A percentile compares a stretch with the other conserved stretches of the same genome.
Evolutionary conservation across 2,888 invertebrate genomes (phyloP).

Genomic region (Sericinus montela): DNA sequence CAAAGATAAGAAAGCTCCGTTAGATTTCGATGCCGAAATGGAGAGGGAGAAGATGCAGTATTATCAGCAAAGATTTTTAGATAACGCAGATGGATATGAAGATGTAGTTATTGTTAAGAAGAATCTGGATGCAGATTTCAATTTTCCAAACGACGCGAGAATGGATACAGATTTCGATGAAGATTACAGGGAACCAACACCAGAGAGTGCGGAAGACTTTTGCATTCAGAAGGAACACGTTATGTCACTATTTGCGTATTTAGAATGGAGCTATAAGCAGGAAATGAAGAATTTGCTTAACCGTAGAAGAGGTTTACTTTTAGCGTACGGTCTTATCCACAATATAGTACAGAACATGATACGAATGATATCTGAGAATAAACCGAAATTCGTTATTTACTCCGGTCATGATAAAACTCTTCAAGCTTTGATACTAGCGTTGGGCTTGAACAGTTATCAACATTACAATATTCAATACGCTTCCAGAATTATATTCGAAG

Average conservation of each 20-base stretch:
- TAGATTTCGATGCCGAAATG: slow-evolving; percentile 76
- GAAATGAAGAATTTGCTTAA: slow-evolving; percentile 81
- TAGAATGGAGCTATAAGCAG: slow-evolving; percentile 88
- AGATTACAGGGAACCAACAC: slow-evolving; percentile 64
- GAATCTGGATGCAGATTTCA: slow-evolving; percentile 73
- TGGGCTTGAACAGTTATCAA: slow-evolving; percentile 84
- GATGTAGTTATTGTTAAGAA: slow-evolving; percentile 73
- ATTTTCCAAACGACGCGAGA: slow-evolving; percentile 68
- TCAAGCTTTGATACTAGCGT: slow-evolving; percentile 88
- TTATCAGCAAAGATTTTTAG: slow-evolving; percentile 67
- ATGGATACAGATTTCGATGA: slow-evolving; percentile 69
- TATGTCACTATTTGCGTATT: slow-evolving; percentile 87
- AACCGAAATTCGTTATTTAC: slow-evolving; percentile 87
- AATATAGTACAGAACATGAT: slow-evolving; percentile 90
- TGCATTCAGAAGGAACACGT: slow-evolving; percentile 87
- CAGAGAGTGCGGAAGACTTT: slow-evolving; percentile 56
- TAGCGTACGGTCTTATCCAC: slow-evolving; percentile 90
- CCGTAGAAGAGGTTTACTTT: slow-evolving; percentile 82
- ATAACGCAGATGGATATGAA: slow-evolving; percentile 66
- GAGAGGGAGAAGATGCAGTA: slow-evolving; percentile 69
- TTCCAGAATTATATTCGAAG: slow-evolving; percentile 91
- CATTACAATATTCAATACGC: slow-evolving; percentile 90
- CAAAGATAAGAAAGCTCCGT: slow-evolving; percentile 48
- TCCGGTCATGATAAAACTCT: slow-evolving; percentile 96
- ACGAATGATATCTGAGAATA: slow-evolving; percentile 87